Evolutionary conservation across 1,140 invertebrate species (phyloP).

Genomic region (Heterodera schachtii): DNA sequence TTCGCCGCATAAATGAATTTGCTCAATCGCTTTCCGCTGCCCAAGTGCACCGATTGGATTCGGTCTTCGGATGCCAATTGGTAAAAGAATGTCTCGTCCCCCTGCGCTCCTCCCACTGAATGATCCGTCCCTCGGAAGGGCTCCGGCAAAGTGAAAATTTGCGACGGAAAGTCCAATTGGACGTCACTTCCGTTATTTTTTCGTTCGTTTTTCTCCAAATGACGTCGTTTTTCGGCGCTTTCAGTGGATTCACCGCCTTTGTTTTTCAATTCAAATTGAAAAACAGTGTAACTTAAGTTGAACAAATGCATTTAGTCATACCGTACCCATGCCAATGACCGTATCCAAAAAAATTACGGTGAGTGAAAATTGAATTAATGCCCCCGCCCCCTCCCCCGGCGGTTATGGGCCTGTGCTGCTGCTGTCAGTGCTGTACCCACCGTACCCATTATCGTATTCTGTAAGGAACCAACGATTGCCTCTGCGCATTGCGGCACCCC

Average conservation of each 20-base stretch:
- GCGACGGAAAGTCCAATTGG: slow-evolving; percentile 35
- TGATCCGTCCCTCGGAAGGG: slow-evolving; percentile 43
- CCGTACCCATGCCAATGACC: neutral
- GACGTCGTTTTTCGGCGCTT: neutral
- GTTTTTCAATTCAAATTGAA: slow-evolving; percentile 25
- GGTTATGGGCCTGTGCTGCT: no score
- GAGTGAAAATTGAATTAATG: no score
- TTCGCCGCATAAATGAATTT: slow-evolving; percentile 41
- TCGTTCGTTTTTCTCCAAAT: neutral
- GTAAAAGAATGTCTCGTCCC: slow-evolving; percentile 36
- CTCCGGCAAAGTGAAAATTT: slow-evolving; percentile 31
- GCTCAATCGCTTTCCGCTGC: slow-evolving; percentile 30
- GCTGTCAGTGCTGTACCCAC: neutral
- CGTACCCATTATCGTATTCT: slow-evolving; percentile 37
- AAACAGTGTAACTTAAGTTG: slow-evolving; percentile 19
- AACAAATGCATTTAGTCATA: no score
- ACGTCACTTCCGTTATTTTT: neutral
- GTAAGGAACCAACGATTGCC: slow-evolving; percentile 40
- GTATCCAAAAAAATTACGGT: neutral
- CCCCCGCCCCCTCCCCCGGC: no score
- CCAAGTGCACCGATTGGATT: slow-evolving; percentile 33
- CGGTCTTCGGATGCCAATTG: slow-evolving; percentile 28
- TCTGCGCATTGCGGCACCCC: slow-evolving; percentile 30
- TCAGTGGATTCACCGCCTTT: neutral
- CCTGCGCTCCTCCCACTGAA: slow-evolving; percentile 21